A percentile compares a stretch with the other conserved stretches of the same genome.
phyloP scores from a whole-genome alignment of 2,113 vertebrate species.

The Melanotaenia duboulayi region DNA sequence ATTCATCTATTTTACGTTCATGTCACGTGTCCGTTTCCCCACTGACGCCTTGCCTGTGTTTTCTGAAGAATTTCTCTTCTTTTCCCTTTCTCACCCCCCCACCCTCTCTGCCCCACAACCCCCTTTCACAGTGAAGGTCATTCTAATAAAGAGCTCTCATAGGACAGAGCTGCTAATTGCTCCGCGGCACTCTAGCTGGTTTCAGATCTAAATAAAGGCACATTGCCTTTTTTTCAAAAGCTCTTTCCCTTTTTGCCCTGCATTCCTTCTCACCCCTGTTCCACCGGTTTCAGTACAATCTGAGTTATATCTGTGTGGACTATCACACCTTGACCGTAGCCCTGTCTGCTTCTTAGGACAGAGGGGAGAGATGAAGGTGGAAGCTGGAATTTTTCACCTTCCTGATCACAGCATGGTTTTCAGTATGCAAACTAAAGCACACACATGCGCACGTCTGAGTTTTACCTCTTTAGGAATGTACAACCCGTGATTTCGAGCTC shows the following conservation, averaged over 20 bases:
- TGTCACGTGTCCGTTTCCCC: conserved; percentile 54
- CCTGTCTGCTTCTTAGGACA: conserved; percentile 61
- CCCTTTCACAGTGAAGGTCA: conserved; percentile 76
- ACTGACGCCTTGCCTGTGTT: conserved; percentile 51
- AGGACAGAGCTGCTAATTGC: conserved; percentile 79
- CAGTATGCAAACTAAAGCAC: conserved; percentile 34
- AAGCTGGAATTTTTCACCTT: conserved; percentile 62
- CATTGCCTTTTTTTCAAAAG: conserved; percentile 53
- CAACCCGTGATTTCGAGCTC: conserved; percentile 67
- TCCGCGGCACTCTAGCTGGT: conserved; percentile 68
- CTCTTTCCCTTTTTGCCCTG: conserved; percentile 54
- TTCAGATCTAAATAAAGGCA: conserved; percentile 79
- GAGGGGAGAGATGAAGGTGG: conserved; percentile 38
- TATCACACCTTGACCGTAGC: conserved; percentile 64
- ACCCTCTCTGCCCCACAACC: conserved; percentile 4
- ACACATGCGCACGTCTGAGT: conserved; percentile 25
- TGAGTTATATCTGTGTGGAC: conserved; percentile 59
- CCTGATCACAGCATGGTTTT: conserved; percentile 71
- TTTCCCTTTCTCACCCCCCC: conserved; percentile 7
- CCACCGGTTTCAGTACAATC: conserved; percentile 76
- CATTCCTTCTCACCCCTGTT: conserved; percentile 71
- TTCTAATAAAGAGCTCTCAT: conserved; percentile 78
- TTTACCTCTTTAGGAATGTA: conserved; percentile 72
- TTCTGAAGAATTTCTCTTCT: conserved; percentile 34
- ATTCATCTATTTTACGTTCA: conserved; percentile 46